Percentiles rank a stretch among this genome's conserved stretches.
Evolutionary conservation across 2,888 invertebrate genomes (phyloP).

Genomic region (Scrobipalpa costella): DNA sequence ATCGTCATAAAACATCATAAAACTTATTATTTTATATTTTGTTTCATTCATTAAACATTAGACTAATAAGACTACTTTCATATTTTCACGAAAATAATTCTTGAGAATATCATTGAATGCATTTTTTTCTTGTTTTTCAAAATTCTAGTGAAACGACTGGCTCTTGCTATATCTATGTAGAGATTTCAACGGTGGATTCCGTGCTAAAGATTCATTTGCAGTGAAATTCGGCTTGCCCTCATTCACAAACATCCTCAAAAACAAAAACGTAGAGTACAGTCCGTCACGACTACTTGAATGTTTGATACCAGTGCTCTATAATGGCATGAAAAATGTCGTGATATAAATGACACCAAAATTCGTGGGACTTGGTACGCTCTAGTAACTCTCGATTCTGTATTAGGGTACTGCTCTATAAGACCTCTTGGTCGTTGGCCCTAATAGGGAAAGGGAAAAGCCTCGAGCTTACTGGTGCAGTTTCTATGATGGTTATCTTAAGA

Average conservation of each 20-base stretch:
- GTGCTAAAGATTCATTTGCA: conserved; percentile 2
- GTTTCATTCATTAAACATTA: too few relatives aligned
- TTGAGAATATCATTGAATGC: too few relatives aligned
- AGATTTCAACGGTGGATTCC: neutral
- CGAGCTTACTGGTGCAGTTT: neutral
- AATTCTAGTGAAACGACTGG: neutral
- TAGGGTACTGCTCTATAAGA: conserved; percentile 3
- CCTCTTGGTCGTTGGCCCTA: neutral
- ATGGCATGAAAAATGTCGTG: conserved; percentile 39
- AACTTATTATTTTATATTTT: too few relatives aligned
- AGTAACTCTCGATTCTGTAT: conserved; percentile 34
- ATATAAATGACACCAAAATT: conserved; percentile 43
- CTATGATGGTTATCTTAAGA: conserved; percentile 7
- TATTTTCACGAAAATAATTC: too few relatives aligned
- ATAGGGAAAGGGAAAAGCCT: conserved; percentile 11
- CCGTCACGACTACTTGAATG: conserved; percentile 18
- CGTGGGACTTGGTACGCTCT: conserved; percentile 47
- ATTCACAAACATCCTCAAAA: neutral
- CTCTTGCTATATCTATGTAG: neutral
- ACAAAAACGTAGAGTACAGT: conserved; percentile 5
- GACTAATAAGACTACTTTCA: too few relatives aligned
- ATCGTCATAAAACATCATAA: too few relatives aligned
- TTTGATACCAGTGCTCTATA: conserved; percentile 22
- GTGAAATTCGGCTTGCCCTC: neutral
- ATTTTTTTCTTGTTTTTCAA: neutral